Conservation (phyloP, 2,113 vertebrate species). For the Oreochromis spilurus region DNA sequence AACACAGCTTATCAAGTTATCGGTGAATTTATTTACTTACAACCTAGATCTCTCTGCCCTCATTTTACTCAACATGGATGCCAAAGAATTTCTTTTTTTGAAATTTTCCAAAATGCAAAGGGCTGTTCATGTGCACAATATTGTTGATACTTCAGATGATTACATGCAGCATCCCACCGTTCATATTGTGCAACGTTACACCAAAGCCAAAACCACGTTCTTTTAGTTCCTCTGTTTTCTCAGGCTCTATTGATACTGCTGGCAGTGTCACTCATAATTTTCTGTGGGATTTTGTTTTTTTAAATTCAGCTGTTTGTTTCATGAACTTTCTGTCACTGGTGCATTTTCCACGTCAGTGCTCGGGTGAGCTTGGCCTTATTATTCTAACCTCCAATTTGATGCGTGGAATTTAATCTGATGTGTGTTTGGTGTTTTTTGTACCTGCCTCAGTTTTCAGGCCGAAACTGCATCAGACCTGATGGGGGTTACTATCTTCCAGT, state of each 20-base stretch:
- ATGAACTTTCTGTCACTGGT: not conserved
- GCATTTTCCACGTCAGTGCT: not conserved
- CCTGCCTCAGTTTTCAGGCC: conserved; percentile 17
- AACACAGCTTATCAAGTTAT: not conserved
- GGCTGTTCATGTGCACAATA: not conserved
- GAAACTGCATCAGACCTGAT: conserved; percentile 5
- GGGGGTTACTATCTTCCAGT: conserved; percentile 1
- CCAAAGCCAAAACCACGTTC: conserved; percentile 2
- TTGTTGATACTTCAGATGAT: not conserved
- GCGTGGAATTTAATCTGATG: conserved; percentile 44
- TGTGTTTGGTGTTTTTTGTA: conserved; percentile 30
- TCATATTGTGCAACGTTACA: not conserved
- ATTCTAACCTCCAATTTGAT: conserved; percentile 11
- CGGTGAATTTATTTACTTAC: not conserved
- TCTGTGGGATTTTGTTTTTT: not conserved
- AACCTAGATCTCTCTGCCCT: not conserved
- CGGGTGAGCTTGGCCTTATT: conserved; percentile 3
- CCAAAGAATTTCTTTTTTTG: not conserved
- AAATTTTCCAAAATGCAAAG: not conserved
- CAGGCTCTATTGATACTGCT: conserved; percentile 51
- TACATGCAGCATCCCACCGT: not conserved
- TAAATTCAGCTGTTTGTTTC: conserved; percentile 1
- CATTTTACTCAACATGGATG: not conserved
- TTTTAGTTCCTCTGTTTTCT: conserved; percentile 3
- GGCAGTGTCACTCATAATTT: conserved; percentile 48